Evolutionary conservation across 2,113 vertebrate genomes (phyloP), one percentile per base, ranked within the genome.

Genomic region (Nibea albiflora): DNA sequence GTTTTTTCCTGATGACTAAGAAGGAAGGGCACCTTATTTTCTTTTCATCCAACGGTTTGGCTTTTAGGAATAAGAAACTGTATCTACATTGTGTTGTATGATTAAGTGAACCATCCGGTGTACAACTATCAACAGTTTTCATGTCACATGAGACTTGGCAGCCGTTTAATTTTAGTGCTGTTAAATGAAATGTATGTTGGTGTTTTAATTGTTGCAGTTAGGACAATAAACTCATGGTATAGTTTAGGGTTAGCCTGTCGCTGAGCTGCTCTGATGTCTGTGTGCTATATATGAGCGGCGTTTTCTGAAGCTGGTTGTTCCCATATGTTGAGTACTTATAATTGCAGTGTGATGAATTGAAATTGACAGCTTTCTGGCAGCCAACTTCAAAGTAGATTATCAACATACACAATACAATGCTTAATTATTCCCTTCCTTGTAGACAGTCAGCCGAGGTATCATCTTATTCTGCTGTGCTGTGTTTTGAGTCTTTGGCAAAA

Each of bases 1-100:
- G 0, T 39, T 64, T 57, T 39, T 56, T 56, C 16, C 31, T 70
- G 28, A 60, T 74, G 67, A 81, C 42, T 24, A 31, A 86, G 42
- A n/a, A n/a, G 54, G 64, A 62, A 50, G 44, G 64, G 44, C 35
- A 52, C 3, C 15, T 62, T 5, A 7, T 14, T 62, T 52, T 71
- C n/a, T 22, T 31, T 39, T 44, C 10, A 44, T 67, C 35, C 19
- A 19, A 5, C 10, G 5, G 6, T 35, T 47, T 39, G 14, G 26
- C 1, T 19, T 56, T 22, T 26, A 2, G 16, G 17, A 60, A 49
- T 15, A 16, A 71, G 2, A 1, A 52, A 31, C 14, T 74, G 58
- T 7, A n/a, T 42, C 31, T 9, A 47, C 3, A n/a, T 11, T 44
- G 14, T 7, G 4, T 28, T 31, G 11, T 47, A 28, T 61, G 5